Base-by-base conservation (phyloP, 2,797 vertebrate genomes). In the Poecilia wingei region DNA sequence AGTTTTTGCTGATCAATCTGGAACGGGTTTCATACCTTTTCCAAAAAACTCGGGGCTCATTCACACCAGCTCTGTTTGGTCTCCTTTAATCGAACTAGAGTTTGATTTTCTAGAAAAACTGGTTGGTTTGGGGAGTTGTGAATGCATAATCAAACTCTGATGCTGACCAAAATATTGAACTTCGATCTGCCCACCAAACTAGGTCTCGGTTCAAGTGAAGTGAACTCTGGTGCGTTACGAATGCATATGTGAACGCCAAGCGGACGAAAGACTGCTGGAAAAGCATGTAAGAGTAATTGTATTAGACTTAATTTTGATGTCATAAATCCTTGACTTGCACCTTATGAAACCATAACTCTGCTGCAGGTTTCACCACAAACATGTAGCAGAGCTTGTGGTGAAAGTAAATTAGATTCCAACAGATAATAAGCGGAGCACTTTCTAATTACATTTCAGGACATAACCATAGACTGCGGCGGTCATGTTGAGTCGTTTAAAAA, bases 401-500 rank as follows among this genome's bases (percentile, higher is more conserved):
- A 86, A 81, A 80, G 78, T 74, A 51, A 39, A 77, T 85, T 79
- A 64, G 75, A 86, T 74, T 61, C 31, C n/a, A 13, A 71, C 46
- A 68, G 47, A 86, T 76, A 75, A 45, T 61, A 61, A 71, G 77
- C 79, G 3, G 71, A 83, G 66, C 61, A 28, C 70, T 82, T 31
- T 72, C 81, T 85, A 87, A 90, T 90, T 85, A 88, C 88, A 89
- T 89, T 86, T 84, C 71, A 80, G 90, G 91, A 91, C 86, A 82
- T 80, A 77, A 83, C 90, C 86, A 45, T 75, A 86, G 86, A 86
- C 89, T 86, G 77, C 78, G 84, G 80, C 87, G 82, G 83, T 88
- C 77, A 86, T 78, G 76, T 85, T 78, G 81, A 81, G 76, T 71
- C 74, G 3, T 71, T 68, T 79, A 75, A 80, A 84, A 18, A 78